Conservation (phyloP, 1,140 invertebrate species). For the Orius insidiosus region DNA sequence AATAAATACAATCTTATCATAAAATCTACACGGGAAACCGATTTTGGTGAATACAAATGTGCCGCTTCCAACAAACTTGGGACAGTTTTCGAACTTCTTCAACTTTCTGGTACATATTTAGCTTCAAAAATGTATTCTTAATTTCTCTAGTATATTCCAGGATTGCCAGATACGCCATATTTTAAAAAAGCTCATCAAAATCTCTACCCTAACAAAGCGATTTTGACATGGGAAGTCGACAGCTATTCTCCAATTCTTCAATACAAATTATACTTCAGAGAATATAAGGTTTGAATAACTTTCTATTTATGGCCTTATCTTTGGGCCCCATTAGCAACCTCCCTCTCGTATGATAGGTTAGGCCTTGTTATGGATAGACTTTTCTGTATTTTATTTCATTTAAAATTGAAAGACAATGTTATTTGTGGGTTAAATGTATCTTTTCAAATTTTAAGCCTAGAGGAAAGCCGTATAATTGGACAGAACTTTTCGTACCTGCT, state of each 20-base stretch:
- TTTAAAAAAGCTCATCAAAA: constrained; percentile 36
- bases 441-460: too few relatives aligned
- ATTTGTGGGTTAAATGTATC: too few relatives aligned
- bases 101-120: constrained; percentile 30
- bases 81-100: constrained; percentile 29
- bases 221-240: constrained; percentile 57
- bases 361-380: too few relatives aligned
- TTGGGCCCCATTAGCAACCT: too few relatives aligned
- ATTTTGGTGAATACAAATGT: constrained; percentile 63
- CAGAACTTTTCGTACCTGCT: too few relatives aligned
- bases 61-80: constrained; percentile 55
- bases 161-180: constrained; percentile 37
- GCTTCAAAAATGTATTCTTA: not conserved
- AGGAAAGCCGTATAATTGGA: too few relatives aligned
- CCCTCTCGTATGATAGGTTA: too few relatives aligned
- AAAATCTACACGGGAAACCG: constrained; percentile 40
- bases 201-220: constrained; percentile 32
- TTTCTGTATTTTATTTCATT: too few relatives aligned
- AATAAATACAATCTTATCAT: constrained; percentile 47
- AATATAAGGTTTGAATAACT: constrained; percentile 20
- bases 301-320: too few relatives aligned
- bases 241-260: constrained; percentile 55
- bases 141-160: constrained; percentile 21
- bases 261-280: constrained; percentile 44
- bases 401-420: too few relatives aligned